Evolutionary conservation across 2,113 vertebrate species (phyloP), one percentile per base, ranked within the genome.

Genomic region (Oreocharis arfaki): DNA sequence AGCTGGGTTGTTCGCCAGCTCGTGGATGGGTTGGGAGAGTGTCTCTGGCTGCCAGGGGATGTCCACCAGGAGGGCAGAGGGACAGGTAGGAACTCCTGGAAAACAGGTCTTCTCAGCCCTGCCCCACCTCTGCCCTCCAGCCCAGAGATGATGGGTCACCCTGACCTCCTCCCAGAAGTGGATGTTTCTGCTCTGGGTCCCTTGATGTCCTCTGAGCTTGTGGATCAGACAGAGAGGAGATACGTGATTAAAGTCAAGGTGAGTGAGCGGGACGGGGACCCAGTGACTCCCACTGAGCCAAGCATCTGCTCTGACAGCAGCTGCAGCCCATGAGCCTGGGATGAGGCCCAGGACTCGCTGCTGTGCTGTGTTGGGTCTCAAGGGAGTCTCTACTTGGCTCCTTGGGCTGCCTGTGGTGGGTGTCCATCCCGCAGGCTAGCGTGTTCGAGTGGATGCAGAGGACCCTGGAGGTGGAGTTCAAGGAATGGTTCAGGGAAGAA

Each of bases 381-480:
- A 28, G 59, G 55, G 41, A 63, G 8, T 9, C 11, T 18, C 47
- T 77, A 24, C 17, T 47, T 50, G 63, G 28, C 18, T 60, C 37
- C 69, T 68, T 68, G 73, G 56, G 81, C 68, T 78, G 52, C 73
- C 28, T 3, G 0, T 74, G 50, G 59, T 42, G 42, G 27, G 46
- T 9, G 3, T 56, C 52, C n/a, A 22, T 55, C 14, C 68, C 11
- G 4, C 55, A 98, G 98, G 96, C 88, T 14, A 99, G 97, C 4
- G 98, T 99, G 30, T 97, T 98, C 0, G 98, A 99, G 94, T 99
- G 99, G 99, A 99, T 99, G 98, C 98, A 98, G 87, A 99, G 99
- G 94, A 98, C 98, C 10, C 91, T 99, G 59, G 98, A 99, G 65
- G 99, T 99, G 85, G 99, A 99, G 94, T 97, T 98, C 82, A 98